Base-by-base conservation (phyloP, 2,113 vertebrate genomes). In the Trogon melanurus region DNA sequence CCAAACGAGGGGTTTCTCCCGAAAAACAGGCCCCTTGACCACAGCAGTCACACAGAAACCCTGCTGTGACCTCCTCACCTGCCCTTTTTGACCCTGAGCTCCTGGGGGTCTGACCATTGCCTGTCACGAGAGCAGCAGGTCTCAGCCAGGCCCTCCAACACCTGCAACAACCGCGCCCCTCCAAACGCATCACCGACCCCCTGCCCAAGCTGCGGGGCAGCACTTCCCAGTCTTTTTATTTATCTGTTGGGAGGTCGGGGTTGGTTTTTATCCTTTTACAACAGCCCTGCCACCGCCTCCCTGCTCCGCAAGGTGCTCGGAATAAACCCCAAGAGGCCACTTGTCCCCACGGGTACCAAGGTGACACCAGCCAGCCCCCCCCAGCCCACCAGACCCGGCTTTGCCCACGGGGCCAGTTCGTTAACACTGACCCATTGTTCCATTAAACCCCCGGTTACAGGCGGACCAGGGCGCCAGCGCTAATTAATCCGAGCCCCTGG, bases 401-500 rank as follows among this genome's bases (percentile, higher is more conserved):
- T n/a, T 34, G 54, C 73, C 65, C 26, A 9, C 13, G 70, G 61
- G 72, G n/a, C 64, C 2, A 20, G 22, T 19, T 57, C 11, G 18
- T 48, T 92, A 75, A 70, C 79, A 48, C 75, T 50, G 84, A 71
- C 94, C 88, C 57, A 91, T 94, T 96, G 85, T 96, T 76, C 83
- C 73, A 7, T 62, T 93, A 96, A 96, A 85, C 30, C 93, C 87
- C 1, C 29, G 7, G 90, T 93, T 64, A 94, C 45, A 23, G 4
- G 3, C 6, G 30, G 57, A 70, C 27, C 80, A 8, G 64, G 69
- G 50, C 75, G 27, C 72, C 93, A 11, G 87, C 12, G 2, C 81
- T 96, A 91, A 96, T 96, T 96, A 93, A 94, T 19, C 27, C 5
- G 11, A 69, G 84, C 78, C 91, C 87, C 92, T 14, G 9, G 84